Conservation (phyloP, 1,140 invertebrate species). For the Amphibalanus amphitrite region DNA sequence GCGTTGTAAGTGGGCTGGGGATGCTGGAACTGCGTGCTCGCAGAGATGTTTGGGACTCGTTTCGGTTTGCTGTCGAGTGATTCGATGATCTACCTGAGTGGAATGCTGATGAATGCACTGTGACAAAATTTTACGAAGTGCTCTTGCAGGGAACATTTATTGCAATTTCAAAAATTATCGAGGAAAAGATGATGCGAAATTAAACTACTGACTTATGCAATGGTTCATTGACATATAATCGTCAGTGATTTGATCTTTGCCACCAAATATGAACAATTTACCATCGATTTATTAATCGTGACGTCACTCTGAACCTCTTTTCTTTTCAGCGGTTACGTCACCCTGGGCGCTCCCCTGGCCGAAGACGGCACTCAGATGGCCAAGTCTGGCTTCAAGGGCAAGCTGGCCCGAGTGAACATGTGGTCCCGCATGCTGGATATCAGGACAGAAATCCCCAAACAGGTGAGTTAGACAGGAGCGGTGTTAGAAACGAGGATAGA, state of each 20-base stretch:
- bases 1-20: conserved; percentile 42
- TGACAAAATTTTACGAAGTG: too few relatives aligned
- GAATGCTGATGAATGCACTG: too few relatives aligned
- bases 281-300: too few relatives aligned
- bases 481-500: too few relatives aligned
- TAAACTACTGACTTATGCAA: too few relatives aligned
- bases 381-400: conserved; percentile 81
- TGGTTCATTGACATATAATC: too few relatives aligned
- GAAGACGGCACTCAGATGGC: conserved; percentile 47
- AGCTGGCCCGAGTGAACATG: conserved; percentile 82
- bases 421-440: conserved; percentile 82
- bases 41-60: conserved; percentile 7
- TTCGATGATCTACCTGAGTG: too few relatives aligned
- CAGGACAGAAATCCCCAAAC: conserved; percentile 80
- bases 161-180: too few relatives aligned
- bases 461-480: conserved; percentile 23
- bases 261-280: too few relatives aligned
- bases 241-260: too few relatives aligned
- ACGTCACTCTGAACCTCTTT: neutral
- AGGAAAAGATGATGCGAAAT: neutral
- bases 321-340: conserved; percentile 60
- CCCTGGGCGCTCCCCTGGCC: conserved; percentile 58
- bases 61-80: too few relatives aligned
- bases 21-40: neutral
- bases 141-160: too few relatives aligned